Evolutionary conservation across 1,140 invertebrate genomes (phyloP).

Genomic region (Drosophila kepulauana): DNA sequence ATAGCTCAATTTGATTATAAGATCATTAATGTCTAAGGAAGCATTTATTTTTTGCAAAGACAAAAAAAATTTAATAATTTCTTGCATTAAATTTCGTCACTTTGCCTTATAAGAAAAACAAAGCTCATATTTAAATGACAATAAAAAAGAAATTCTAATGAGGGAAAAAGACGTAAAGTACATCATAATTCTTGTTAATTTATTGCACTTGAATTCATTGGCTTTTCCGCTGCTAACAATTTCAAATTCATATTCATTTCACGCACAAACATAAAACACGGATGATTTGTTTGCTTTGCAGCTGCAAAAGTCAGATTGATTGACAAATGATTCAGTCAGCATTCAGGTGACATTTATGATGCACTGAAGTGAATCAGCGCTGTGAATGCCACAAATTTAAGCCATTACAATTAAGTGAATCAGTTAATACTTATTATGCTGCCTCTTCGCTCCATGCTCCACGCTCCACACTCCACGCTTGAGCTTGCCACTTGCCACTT

Average conservation of each 20-base stretch:
- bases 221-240: background rate
- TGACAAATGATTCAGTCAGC: conserved; percentile 3
- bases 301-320: background rate
- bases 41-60: no score
- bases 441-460: background rate
- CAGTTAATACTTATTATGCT: conserved; percentile 24
- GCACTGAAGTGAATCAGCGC: conserved; percentile 1
- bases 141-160: no score
- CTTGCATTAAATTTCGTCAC: no score
- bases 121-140: no score
- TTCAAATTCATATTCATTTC: background rate
- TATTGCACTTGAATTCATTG: background rate
- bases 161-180: no score
- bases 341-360: conserved; percentile 6
- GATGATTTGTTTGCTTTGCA: background rate
- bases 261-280: background rate
- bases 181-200: no score
- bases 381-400: conserved; percentile 2
- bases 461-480: background rate
- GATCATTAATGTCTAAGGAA: no score
- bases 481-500: conserved; percentile 22
- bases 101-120: no score
- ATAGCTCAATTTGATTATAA: no score
- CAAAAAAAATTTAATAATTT: no score
- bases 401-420: conserved; percentile 27